Evolutionary conservation across 1,140 invertebrate genomes (phyloP).

Genomic region (Drosophila tsacasi): DNA sequence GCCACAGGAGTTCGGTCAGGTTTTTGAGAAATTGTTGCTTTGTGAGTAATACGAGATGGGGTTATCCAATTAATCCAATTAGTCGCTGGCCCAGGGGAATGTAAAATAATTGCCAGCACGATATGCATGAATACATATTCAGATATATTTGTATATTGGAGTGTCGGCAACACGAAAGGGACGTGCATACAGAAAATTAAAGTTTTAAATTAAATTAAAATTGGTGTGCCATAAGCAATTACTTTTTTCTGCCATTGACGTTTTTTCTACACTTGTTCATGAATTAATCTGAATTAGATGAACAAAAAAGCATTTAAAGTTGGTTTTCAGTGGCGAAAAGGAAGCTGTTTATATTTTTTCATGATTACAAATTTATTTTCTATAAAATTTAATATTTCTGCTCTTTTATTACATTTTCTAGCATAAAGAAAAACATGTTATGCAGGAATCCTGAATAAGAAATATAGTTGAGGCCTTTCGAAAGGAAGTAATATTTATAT

Average conservation of each 20-base stretch:
- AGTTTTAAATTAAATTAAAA: constrained; percentile 12
- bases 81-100: constrained; percentile 23
- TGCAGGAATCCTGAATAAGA: not conserved
- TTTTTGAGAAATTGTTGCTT: constrained; percentile 25
- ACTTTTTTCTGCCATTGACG: not conserved
- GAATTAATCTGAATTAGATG: not conserved
- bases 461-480: not conserved
- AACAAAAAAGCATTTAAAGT: not conserved
- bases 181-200: not conserved
- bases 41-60: constrained; percentile 23
- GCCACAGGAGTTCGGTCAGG: constrained; percentile 15
- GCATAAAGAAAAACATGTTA: not conserved
- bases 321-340: not conserved
- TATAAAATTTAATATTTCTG: not conserved
- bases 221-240: not conserved
- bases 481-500: constrained; percentile 5
- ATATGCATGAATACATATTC: not conserved
- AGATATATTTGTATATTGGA: not conserved
- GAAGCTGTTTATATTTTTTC: not conserved
- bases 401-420: not conserved
- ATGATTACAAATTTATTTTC: not conserved
- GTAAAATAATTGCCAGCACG: constrained; percentile 11
- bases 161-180: not conserved
- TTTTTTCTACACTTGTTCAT: not conserved
- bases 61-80: constrained; percentile 46